phyloP scores from a whole-genome alignment of 2,113 vertebrate species.

The Ploceus nigricollis region DNA sequence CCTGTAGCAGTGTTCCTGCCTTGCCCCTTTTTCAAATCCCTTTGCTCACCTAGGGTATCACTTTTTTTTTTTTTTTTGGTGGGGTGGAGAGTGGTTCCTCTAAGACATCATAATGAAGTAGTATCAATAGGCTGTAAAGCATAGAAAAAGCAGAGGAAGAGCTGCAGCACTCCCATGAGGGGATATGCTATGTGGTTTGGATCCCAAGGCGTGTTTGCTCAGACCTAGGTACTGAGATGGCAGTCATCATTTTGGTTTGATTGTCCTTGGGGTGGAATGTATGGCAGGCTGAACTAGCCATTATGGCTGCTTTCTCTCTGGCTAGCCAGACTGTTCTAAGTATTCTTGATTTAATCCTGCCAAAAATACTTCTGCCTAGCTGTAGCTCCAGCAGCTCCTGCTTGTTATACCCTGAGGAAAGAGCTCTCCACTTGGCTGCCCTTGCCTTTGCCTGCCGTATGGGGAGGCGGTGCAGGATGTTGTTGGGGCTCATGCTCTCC shows the following conservation, averaged over 20 bases:
- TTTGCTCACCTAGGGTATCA: neutral
- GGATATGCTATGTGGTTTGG: neutral
- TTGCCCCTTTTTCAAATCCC: neutral
- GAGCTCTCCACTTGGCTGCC: neutral
- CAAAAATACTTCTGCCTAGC: neutral
- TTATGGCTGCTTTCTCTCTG: neutral
- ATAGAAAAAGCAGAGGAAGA: neutral
- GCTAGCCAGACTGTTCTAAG: neutral
- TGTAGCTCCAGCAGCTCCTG: neutral
- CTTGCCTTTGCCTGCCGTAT: neutral
- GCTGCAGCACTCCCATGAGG: neutral
- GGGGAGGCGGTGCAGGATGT: accelerated
- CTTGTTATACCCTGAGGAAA: neutral
- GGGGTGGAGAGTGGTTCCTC: neutral
- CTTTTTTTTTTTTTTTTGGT: neutral
- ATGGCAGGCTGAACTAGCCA: neutral
- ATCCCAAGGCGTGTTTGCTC: neutral
- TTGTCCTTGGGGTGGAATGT: neutral
- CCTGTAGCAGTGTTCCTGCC: neutral
- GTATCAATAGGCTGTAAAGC: neutral
- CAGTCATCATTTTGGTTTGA: neutral
- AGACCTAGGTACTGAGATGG: neutral
- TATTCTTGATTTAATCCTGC: neutral
- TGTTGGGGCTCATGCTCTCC: neutral
- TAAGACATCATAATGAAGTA: neutral